These are phyloP conservation scores for Rhinolophus sinicus DNA, from an alignment of 2,113 vertebrate genomes.

Conservation along the genomic window DNA sequence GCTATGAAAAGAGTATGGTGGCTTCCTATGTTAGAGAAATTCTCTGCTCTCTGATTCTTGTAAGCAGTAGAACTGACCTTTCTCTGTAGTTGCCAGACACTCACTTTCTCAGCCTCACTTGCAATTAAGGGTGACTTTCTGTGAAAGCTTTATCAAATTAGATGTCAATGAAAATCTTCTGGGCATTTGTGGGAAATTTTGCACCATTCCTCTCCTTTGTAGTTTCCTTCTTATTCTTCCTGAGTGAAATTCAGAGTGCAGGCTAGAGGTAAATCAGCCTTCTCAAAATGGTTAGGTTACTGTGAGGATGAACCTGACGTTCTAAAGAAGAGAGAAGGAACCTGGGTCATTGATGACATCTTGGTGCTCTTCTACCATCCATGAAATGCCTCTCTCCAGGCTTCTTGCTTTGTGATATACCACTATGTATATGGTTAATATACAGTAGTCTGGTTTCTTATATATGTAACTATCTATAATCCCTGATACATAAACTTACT, in stretches of 20 bases:
- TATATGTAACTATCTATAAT: neutral
- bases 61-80: neutral
- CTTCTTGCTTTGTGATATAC: neutral
- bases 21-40: neutral
- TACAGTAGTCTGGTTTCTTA: neutral
- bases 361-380: neutral
- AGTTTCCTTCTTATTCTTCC: neutral
- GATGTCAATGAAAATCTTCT: neutral
- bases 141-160: neutral
- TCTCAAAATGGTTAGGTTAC: neutral
- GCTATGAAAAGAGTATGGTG: neutral
- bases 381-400: neutral
- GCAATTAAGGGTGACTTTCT: neutral
- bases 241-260: neutral
- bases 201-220: neutral
- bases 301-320: neutral
- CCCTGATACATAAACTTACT: neutral
- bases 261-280: neutral
- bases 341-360: neutral
- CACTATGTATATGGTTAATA: neutral
- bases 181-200: neutral
- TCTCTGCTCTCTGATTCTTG: neutral
- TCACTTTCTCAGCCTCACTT: neutral
- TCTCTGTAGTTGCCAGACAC: neutral
- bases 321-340: neutral